Percentiles rank a stretch among this genome's conserved stretches.
phyloP scores from a whole-genome alignment of 2,888 invertebrate genomes.

The Epinotia bilunana region DNA sequence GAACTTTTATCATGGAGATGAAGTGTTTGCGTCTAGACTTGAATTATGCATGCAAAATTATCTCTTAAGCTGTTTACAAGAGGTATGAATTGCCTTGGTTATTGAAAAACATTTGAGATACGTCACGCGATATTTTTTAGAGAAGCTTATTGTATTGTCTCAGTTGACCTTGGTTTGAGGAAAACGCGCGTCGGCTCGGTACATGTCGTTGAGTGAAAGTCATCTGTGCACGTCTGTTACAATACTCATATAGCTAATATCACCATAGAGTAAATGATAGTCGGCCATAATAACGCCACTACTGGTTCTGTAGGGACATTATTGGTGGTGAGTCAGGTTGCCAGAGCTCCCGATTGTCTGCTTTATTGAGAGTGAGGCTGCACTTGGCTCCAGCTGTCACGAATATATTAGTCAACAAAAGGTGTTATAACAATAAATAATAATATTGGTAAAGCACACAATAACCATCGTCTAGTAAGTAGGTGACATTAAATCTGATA shows the following conservation, averaged over 20 bases:
- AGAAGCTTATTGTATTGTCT: conserved; percentile 42
- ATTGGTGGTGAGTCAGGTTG: no score
- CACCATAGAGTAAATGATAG: not conserved
- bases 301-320: no score
- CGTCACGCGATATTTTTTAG: conserved; percentile 23
- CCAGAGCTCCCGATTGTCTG: no score
- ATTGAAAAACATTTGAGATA: not conserved
- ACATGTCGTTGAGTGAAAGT: conserved; percentile 46
- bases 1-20: conserved; percentile 48
- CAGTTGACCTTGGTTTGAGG: conserved; percentile 27
- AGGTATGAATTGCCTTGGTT: conserved; percentile 13
- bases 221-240: conserved; percentile 32
- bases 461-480: no score
- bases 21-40: not conserved
- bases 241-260: conserved; percentile 38
- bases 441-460: no score
- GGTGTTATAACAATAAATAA: no score
- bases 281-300: no score
- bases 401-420: no score
- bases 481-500: no score
- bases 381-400: no score
- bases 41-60: not conserved
- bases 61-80: not conserved
- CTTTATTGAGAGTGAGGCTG: no score
- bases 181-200: conserved; percentile 34